Evolutionary conservation across 1,140 invertebrate species (phyloP), one percentile per base, ranked within the genome.

Genomic region (Papilio polyxenes): DNA sequence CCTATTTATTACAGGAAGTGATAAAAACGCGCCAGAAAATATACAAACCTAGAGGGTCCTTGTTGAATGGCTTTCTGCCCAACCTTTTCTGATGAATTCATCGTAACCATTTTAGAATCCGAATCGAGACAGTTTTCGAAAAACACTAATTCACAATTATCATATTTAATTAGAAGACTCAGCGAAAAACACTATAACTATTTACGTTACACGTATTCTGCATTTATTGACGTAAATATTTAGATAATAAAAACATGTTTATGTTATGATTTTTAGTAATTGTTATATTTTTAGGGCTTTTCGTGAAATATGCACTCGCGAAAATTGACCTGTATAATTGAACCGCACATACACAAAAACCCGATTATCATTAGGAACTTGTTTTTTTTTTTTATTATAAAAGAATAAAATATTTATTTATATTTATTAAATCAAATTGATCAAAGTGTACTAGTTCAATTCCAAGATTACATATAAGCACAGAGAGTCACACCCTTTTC

Each of bases 61-160:
- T 94, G 93, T 83, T 94, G 93, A 89, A 91, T 92, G 86, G 93
- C 91, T 87, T 92, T 93, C 83, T 91, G 91, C 79, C 91, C 90
- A 84, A 91, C 89, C 91, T 95, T 95, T 78, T 95, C 94, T 23
- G 92, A 91, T 74, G 94, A 94, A 82, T 94, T 95, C 94, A 95
- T 95, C 85, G 94, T 95, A 89, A 95, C 94, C 94, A 95, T 95
- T 92, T 90, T 94, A 92, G 89, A 17, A 72, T 72, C 3, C 4
- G 15, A 17, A 37, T 72, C 31, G 7, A 15, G 9, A 40, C 65
- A 37, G 65, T 72, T 72, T 72, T 37, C 23, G 10, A 31, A 10
- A 15, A 72, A 72, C 13, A 72, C 31, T 72, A 72, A 72, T 15
- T 72, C 65, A 72, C 65, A 15, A 15, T 72, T 37, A 8, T 13